Base-by-base conservation (phyloP, 2,113 vertebrate genomes). In the Neogale vison region DNA sequence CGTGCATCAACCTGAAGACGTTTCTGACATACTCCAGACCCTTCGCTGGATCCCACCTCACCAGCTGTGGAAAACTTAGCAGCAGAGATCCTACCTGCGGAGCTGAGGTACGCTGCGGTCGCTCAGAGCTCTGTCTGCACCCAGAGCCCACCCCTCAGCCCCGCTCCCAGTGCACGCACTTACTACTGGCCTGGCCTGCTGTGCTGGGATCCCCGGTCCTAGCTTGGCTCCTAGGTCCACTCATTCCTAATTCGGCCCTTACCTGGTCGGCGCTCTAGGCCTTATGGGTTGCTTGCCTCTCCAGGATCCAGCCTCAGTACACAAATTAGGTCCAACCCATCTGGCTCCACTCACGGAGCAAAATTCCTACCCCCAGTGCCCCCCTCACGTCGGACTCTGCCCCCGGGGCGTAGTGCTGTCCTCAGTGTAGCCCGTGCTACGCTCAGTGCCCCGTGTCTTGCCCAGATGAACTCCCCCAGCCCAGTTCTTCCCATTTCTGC, bases 41-140 rank as follows among this genome's bases (percentile, higher is more conserved):
- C 98, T 50, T 92, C 99, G 39, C 93, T 98, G 91, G 99, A 99
- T 84, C 90, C 98, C 23, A 98, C 97, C 31, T 67, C 97, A 1
- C 97, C 98, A 18, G 79, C 99, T 0, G 96, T 98, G 24, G 99
- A 99, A 57, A 99, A 99, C 97, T 98, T 99, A 42, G 99, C 99
- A 9, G 99, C 99, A 0, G 99, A 99, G 97, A 99, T 99, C 76
- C 98, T 99, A 95, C 99, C 99, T 7, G 98, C 99, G 0, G 99
- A 99, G 98, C 99, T 99, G 95, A 99, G 98, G 99, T 99, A 98
- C 59, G 4, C 36, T 50, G 69, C 31, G 67, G 71, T 87, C 67
- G 29, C 65, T 88, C 71, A 55, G 50, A 39, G 45, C 31, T 94
- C 55, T 87, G n/a, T 77, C 23, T 3, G 1, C 42, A 50, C 31